Conservation (phyloP, 2,888 invertebrate genomes). For the Abscondita cerata region DNA sequence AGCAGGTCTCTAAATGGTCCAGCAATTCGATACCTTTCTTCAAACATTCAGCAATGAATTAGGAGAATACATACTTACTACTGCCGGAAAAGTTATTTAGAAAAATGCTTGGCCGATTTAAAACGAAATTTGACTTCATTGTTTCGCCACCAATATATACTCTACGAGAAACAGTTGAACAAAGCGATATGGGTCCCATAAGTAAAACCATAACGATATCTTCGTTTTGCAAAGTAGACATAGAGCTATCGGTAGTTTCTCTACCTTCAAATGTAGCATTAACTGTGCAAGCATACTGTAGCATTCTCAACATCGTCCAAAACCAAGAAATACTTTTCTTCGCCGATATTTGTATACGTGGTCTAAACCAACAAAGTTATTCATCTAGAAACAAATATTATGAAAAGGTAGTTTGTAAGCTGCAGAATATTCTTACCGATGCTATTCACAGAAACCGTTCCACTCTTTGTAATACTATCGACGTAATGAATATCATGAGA, state of each 20-base stretch:
- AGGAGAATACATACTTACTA: slow-evolving; percentile 93
- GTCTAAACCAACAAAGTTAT: slow-evolving; percentile 6
- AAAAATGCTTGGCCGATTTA: slow-evolving; percentile 94
- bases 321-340: slow-evolving; percentile 48
- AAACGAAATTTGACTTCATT: slow-evolving; percentile 77
- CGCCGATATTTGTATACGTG: slow-evolving; percentile 15
- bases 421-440: slow-evolving; percentile 64
- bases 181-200: neutral
- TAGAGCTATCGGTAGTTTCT: slow-evolving; percentile 79
- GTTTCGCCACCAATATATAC: slow-evolving; percentile 97
- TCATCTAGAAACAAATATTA: slow-evolving; percentile 40
- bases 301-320: slow-evolving; percentile 72
- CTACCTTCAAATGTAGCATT: slow-evolving; percentile 75
- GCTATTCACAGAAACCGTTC: slow-evolving; percentile 67
- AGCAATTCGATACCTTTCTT: slow-evolving; percentile 96
- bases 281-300: slow-evolving; percentile 73
- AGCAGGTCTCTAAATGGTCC: slow-evolving; percentile 82
- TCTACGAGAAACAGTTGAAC: slow-evolving; percentile 82
- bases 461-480: slow-evolving; percentile 54
- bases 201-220: slow-evolving; percentile 41
- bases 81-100: slow-evolving; percentile 98
- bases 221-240: slow-evolving; percentile 46
- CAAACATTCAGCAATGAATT: slow-evolving; percentile 89
- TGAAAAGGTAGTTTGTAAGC: slow-evolving; percentile 42
- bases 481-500: slow-evolving; percentile 78